These are phyloP conservation scores for Drosophila parvula DNA, from an alignment of 1,140 invertebrate genomes.

Conservation along the genomic window DNA sequence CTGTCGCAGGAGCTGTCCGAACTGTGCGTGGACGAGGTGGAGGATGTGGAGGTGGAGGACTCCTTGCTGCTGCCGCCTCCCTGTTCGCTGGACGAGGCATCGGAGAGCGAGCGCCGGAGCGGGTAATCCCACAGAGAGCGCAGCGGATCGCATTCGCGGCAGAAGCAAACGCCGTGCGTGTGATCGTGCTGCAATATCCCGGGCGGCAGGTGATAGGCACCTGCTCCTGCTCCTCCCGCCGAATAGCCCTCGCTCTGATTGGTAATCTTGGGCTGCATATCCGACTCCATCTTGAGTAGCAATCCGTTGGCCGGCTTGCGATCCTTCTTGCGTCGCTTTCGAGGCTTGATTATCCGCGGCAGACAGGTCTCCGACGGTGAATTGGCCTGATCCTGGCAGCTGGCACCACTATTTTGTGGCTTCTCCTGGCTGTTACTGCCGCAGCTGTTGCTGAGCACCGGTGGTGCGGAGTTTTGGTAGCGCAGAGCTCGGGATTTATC, in stretches of 20 bases:
- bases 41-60: constrained; percentile 59
- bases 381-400: constrained; percentile 36
- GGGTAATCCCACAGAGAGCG: constrained; percentile 89
- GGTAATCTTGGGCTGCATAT: constrained; percentile 54
- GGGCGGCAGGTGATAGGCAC: constrained; percentile 26
- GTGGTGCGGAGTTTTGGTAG: constrained; percentile 73
- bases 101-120: constrained; percentile 73
- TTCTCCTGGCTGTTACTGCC: constrained; percentile 52
- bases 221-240: not conserved
- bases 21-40: constrained; percentile 63
- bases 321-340: constrained; percentile 95
- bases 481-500: constrained; percentile 68
- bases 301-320: constrained; percentile 86
- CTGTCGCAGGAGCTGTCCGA: constrained; percentile 69
- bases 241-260: constrained; percentile 13
- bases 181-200: constrained; percentile 64
- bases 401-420: not conserved
- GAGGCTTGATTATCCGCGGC: constrained; percentile 93
- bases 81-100: constrained; percentile 68
- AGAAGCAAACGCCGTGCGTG: constrained; percentile 87
- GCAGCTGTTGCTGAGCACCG: constrained; percentile 42
- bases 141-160: constrained; percentile 91
- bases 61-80: constrained; percentile 46
- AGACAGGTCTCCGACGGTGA: constrained; percentile 89
- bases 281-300: constrained; percentile 69